Evolutionary conservation across 2,888 invertebrate species (phyloP).

Genomic region (Thymelicus acteon): DNA sequence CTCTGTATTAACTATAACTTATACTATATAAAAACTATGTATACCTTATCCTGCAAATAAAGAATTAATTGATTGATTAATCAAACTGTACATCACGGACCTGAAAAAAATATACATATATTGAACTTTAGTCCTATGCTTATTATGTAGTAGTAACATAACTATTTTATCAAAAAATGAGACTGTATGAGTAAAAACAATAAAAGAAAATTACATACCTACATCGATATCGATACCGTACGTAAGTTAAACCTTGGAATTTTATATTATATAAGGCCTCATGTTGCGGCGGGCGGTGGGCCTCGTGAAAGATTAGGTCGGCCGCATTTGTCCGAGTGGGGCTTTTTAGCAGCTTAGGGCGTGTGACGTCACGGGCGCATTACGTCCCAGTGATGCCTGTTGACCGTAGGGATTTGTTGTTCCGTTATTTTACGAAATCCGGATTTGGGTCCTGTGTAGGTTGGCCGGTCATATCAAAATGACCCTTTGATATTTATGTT

Average conservation of each 20-base stretch:
- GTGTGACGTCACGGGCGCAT: slow-evolving; percentile 30
- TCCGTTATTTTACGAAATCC: slow-evolving; percentile 19
- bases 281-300: neutral
- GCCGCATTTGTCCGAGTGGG: slow-evolving; percentile 18
- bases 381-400: slow-evolving; percentile 20
- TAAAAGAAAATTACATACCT: no score
- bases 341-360: slow-evolving; percentile 20
- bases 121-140: no score
- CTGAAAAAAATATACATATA: no score
- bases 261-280: neutral
- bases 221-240: no score
- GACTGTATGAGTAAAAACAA: no score
- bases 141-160: no score
- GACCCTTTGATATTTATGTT: neutral
- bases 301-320: slow-evolving; percentile 17
- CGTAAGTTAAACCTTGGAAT: neutral
- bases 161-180: no score
- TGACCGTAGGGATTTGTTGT: slow-evolving; percentile 28
- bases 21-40: no score
- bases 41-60: no score
- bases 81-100: no score
- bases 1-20: no score
- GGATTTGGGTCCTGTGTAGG: slow-evolving; percentile 17
- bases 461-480: neutral
- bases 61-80: no score